Base-by-base conservation (phyloP, 2,797 vertebrate genomes). In the Brachymystax lenok region DNA sequence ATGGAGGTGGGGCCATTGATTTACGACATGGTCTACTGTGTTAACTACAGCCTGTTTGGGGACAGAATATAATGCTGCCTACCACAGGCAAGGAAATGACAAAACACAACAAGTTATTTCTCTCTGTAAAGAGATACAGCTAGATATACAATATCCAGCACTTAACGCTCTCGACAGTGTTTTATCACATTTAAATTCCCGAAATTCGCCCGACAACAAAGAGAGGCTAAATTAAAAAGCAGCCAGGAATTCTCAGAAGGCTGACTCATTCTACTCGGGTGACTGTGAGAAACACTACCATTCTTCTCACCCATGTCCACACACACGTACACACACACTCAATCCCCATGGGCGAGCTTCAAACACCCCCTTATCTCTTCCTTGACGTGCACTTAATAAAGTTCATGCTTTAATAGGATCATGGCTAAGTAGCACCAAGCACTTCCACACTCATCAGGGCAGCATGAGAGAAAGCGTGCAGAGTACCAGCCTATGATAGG, bases 181-280 rank as follows among this genome's bases (percentile, higher is more conserved):
- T 27, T 71, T 64, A 35, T 66, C 69, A 54, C 74, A 82, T 83
- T 85, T 89, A 66, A 52, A 75, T 14, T 46, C 74, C 83, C 75
- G 54, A 80, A 69, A 83, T 86, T 90, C 72, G 81, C 75, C 50
- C 33, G 7, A 82, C 71, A 13, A 0, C 76, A 2, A 0, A 51
- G 84, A 77, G 82, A 74, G 51, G 27, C 81, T 77, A 81, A 85
- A 89, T 87, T 83, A 87, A 86, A 89, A 89, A 81, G 67, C 46
- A 27, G 79, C 28, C 76, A 56, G 76, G 76, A 19, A 21, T 63
- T 84, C 83, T 83, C 73, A 0, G 72, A 84, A 80, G 78, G 73
- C 69, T 50, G 33, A 56, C 59, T 73, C 64, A 63, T 17, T 82
- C 52, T 66, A 67, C 59, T 78, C n/a, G 4, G 56, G 71, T 73